Base-by-base conservation (phyloP, 2,113 vertebrate species). In the Pterocles burchelli region DNA sequence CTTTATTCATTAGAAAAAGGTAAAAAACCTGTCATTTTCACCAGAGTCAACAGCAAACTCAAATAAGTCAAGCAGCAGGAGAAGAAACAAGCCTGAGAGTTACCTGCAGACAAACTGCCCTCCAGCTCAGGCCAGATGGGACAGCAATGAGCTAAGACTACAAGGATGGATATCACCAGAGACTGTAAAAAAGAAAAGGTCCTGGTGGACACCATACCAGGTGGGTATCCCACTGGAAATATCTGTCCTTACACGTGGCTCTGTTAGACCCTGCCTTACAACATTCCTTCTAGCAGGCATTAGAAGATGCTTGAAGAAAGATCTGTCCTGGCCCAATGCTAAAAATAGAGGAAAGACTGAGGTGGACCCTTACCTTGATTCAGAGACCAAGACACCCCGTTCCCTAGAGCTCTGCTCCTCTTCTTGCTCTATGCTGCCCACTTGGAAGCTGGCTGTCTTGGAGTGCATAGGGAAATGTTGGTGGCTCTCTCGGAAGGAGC, bases 311-410 rank as follows among this genome's bases (percentile, higher is more conserved):
- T 55, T 52, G 25, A 92, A 94, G 38, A 85, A 85, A 36, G 26
- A 84, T 29, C 29, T 77, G 36, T 36, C 41, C 18, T 43, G 31
- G 73, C 6, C 24, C 6, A 17, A 41, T 7, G 11, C 31, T 75
- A 68, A 76, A 22, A 81, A 85, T 13, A 72, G 36, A 90, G 90
- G 38, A 6, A 92, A 89, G 21, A 72, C 20, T 5, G 1, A 88
- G 33, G 22, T 34, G 16, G 25, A 19, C 25, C 77, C 95, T 74
- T 95, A 99, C 99, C 99, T 99, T 97, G 98, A 99, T 45, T 98
- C 98, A 45, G 98, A 98, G 49, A 97, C 96, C 62, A 98, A 62
- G 17, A 97, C 65, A 7, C 97, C 96, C 65, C 96, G 96, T 19
- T 98, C 97, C 17, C 97, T 91, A 17, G 96, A 79, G 70, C 85